Percentiles rank a stretch among this genome's conserved stretches.
These are phyloP conservation scores for Drosophila busckii DNA, from an alignment of 1,140 invertebrate species.

Conservation along the genomic window DNA sequence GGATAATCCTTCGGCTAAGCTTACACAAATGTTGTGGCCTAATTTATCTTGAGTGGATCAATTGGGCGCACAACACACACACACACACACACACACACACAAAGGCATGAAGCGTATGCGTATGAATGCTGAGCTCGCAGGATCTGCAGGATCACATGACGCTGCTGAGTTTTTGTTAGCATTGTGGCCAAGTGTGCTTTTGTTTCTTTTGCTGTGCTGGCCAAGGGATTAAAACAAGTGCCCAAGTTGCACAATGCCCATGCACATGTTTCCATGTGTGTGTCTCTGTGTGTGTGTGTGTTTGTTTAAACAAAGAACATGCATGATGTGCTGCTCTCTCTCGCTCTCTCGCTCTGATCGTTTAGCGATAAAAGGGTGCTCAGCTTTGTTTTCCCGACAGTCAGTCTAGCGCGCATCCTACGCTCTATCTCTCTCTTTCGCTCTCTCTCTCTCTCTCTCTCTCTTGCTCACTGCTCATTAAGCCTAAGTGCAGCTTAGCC, in stretches of 20 bases:
- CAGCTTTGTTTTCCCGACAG: constrained; percentile 27
- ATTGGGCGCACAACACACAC: constrained; percentile 33
- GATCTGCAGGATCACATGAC: constrained; percentile 26
- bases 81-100: constrained; percentile 10
- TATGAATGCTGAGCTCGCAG: constrained; percentile 29
- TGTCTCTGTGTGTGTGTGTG: too few species aligned
- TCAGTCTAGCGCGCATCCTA: constrained; percentile 35
- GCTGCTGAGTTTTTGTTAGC: constrained; percentile 13
- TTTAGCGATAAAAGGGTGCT: constrained; percentile 53
- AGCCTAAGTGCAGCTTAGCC: constrained; percentile 62
- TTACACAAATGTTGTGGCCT: constrained; percentile 68
- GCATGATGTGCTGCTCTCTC: too few species aligned
- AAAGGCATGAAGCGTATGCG: constrained; percentile 17
- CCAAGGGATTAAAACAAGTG: constrained; percentile 54
- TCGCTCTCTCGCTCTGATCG: too few species aligned
- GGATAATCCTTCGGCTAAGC: constrained; percentile 55
- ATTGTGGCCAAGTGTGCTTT: constrained; percentile 66
- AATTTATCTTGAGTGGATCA: constrained; percentile 75
- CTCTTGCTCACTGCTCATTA: constrained; percentile 19
- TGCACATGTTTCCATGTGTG: constrained; percentile 14
- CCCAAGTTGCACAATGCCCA: constrained; percentile 60
- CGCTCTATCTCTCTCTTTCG: too few species aligned
- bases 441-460: neutral
- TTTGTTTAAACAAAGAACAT: constrained; percentile 55
- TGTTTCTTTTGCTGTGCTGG: constrained; percentile 20